phyloP scores from a whole-genome alignment of 1,140 invertebrate species.

The Penaeus japonicus region DNA sequence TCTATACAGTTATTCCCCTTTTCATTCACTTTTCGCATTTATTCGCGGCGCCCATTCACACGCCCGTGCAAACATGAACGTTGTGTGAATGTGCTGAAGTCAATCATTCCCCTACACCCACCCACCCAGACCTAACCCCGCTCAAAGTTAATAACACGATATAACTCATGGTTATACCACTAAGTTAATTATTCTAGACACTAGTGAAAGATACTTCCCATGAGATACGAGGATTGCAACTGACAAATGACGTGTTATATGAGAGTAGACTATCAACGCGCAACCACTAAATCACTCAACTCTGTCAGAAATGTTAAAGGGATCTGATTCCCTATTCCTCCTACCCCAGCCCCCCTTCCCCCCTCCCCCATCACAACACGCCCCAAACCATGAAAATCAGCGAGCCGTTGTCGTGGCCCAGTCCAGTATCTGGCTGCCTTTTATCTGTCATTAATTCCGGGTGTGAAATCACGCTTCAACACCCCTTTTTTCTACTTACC shows the following conservation, averaged over 20 bases:
- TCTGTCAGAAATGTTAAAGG: too few relatives aligned
- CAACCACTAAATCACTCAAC: too few relatives aligned
- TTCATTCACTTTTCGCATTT: background rate
- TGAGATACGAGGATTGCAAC: too few relatives aligned
- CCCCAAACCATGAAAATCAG: background rate
- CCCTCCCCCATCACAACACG: background rate
- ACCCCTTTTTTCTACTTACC: background rate
- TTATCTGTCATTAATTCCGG: background rate
- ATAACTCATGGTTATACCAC: too few relatives aligned
- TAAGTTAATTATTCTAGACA: too few relatives aligned
- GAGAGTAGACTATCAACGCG: too few relatives aligned
- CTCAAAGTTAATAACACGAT: background rate
- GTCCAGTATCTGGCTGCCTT: background rate
- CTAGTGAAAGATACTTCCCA: too few relatives aligned
- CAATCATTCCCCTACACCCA: background rate
- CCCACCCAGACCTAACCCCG: background rate
- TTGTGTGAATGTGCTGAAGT: background rate
- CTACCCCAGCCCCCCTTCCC: background rate
- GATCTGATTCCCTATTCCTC: background rate
- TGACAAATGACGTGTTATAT: too few relatives aligned
- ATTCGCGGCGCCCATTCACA: background rate
- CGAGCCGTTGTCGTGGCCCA: background rate
- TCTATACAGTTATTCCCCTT: background rate
- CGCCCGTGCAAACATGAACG: background rate
- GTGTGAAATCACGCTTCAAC: background rate